Base-by-base conservation (phyloP, 2,888 invertebrate species). In the Oegoconia quadripuncta region DNA sequence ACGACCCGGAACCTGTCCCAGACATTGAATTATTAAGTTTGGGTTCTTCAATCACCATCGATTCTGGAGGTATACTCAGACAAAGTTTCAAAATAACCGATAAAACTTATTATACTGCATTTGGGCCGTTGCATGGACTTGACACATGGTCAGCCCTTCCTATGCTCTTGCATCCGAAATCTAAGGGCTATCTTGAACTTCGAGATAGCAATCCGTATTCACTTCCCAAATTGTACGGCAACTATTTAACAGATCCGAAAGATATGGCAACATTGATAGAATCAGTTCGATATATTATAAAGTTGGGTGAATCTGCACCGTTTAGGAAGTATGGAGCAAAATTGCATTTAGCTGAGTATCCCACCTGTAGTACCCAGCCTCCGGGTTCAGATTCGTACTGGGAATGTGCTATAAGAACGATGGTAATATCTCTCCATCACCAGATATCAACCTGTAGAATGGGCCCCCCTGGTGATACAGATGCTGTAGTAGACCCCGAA, bases 151-250 rank as follows among this genome's bases (percentile, higher is more conserved):
- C 88, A 23, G 86, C 91, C n/a, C 84, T 93, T 40, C 90, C 93
- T 0, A 91, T 94, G 67, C 78, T 95, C 11, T 89, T 94, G 35
- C 90, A 93, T 52, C 95, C 96, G 0, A 90, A 90, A 65, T 95
- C 95, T 3, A 88, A 88, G 41, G 95, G 96, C 0, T 88, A 89
- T 6, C 64, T 96, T 0, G 90, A 89, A 63, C 86, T 97, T 1
- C 89, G 90, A 52, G 92, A 93, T 20, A 90, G 88, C n/a, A 90
- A 95, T 76, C 95, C 96, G 0, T 88, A 90, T 35, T 91, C 93
- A 1, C 90, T 91, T 59, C 96, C 97, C 0, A 88, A 91, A 42
- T 88, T 97, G 40, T 91, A 93, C 55, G 93, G 95, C 0, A 94
- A 96, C 55, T 97, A 96, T 64, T 90, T 96, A 41, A 88, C 90